Evolutionary conservation across 2,797 vertebrate species (phyloP), one percentile per base, ranked within the genome.

Genomic region (Peromyscus melanophrys): DNA sequence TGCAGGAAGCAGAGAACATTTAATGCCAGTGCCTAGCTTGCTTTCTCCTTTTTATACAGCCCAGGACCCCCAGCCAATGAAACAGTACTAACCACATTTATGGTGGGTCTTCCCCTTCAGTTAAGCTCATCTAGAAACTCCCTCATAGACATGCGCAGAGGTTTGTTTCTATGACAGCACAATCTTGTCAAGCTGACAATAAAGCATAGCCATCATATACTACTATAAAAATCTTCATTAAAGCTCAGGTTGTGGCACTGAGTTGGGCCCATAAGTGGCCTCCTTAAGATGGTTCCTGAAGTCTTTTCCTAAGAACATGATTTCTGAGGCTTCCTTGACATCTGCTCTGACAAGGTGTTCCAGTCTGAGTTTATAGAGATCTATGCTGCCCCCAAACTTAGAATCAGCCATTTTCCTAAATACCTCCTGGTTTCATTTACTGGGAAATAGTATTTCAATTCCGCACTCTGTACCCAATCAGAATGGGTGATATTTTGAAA

Each of bases 401-500:
- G 16, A 80, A 87, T 57, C 69, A 80, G 34, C 16, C 27, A 87
- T 59, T 89, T 92, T 55, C 69, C 29, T 57, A 87, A 83, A 40
- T 84, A 17, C 37, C 17, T 14, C 40, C 52, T 87, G 13, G 29
- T 52, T 93, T 82, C 46, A 43, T 95, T 69, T 43, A 49, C 29
- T 83, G 37, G 19, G 21, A 92, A 84, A 90, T 12, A 76, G 29
- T 57, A 57, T 92, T 91, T 85, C 19, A 90, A 27, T 1, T 63
- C 61, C 14, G 82, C 6, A 78, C 7, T 88, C 19, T 61, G 43
- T 49, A 25, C 46, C 55, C n/a, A 23, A 87, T 21, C 67, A 19
- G 21, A 3, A 90, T 95, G 83, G 76, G 43, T 52, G 61, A 76
- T 85, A 81, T 80, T 92, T 95, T 96, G 37, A 63, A 71, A 89